Conservation (phyloP, 2,797 vertebrate genomes). For the Apogon hyalosoma region DNA sequence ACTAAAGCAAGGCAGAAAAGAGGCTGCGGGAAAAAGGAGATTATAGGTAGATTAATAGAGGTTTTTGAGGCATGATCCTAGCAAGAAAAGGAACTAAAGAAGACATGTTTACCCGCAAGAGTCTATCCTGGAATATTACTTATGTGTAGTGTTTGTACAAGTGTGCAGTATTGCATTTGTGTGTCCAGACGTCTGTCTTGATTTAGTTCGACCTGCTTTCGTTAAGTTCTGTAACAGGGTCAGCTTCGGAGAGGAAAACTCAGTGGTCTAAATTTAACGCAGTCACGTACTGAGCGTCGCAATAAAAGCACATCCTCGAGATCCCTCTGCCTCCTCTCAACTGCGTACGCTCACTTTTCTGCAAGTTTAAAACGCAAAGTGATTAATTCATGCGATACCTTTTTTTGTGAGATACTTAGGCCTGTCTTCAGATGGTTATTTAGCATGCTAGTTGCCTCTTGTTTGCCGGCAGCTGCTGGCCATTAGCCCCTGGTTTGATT, state of each 20-base stretch:
- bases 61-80: neutral
- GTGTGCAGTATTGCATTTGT: neutral
- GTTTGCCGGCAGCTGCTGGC: conserved; percentile 61
- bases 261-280: conserved; percentile 16
- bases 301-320: conserved; percentile 5
- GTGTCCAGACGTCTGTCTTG: conserved; percentile 2
- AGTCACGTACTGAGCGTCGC: conserved; percentile 2
- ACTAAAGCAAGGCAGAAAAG: neutral
- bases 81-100: neutral
- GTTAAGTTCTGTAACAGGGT: conserved; percentile 9
- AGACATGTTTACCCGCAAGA: neutral
- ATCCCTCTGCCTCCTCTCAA: conserved; percentile 2
- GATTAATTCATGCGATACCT: conserved; percentile 16
- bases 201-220: conserved; percentile 20
- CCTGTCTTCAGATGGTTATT: conserved; percentile 42
- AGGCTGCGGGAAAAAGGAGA: neutral
- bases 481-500: conserved; percentile 58
- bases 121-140: neutral
- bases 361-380: neutral
- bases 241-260: conserved; percentile 15
- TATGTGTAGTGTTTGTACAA: neutral
- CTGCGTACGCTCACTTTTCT: neutral
- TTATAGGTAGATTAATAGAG: neutral
- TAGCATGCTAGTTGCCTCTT: conserved; percentile 56
- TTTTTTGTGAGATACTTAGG: neutral